Percentiles rank a stretch among this genome's conserved stretches.
phyloP scores from a whole-genome alignment of 2,888 invertebrate genomes.

The Rosalia funebris region DNA sequence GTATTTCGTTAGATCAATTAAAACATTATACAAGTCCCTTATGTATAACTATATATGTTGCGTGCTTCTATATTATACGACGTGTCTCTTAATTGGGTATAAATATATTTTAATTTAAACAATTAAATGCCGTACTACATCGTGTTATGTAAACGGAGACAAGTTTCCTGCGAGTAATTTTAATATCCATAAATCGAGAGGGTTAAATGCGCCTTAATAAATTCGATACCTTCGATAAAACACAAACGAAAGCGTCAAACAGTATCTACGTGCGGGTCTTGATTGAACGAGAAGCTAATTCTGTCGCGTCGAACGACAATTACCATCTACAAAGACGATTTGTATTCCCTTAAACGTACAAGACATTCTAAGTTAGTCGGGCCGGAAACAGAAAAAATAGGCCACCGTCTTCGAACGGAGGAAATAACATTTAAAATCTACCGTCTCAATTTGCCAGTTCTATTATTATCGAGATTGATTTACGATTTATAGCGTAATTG shows the following conservation, averaged over 20 bases:
- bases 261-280: slow-evolving; percentile 33
- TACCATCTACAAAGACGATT: slow-evolving; percentile 58
- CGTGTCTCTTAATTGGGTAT: no score
- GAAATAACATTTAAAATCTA: neutral
- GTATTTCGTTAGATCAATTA: no score
- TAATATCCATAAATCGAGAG: no score
- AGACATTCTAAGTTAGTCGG: slow-evolving; percentile 49
- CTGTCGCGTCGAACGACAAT: slow-evolving; percentile 55
- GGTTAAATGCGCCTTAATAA: no score
- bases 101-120: no score
- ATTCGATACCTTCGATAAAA: neutral
- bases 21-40: no score
- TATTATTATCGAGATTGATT: neutral
- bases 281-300: slow-evolving; percentile 53
- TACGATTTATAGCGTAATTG: no score
- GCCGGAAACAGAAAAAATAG: slow-evolving; percentile 19
- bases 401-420: neutral
- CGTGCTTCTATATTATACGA: no score
- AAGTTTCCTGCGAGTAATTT: no score
- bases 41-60: no score
- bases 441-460: neutral
- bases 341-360: slow-evolving; percentile 55
- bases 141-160: no score
- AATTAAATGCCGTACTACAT: no score
- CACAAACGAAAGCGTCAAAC: neutral